Base-by-base conservation (phyloP, 2,888 invertebrate genomes). In the Argynnis bischoffii region DNA sequence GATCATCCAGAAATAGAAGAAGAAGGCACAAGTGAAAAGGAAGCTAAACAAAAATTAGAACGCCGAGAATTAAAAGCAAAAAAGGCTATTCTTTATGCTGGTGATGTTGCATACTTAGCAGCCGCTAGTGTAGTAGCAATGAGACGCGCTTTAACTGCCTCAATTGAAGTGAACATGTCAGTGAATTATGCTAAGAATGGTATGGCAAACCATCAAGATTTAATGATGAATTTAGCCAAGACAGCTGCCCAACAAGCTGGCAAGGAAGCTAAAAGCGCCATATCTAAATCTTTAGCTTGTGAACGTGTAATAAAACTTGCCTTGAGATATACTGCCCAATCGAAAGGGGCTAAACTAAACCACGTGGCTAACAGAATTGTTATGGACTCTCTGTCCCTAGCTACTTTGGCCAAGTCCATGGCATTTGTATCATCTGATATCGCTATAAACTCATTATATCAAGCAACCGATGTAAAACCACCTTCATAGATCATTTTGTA, bases 171-270 rank as follows among this genome's bases (percentile, higher is more conserved):
- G 1, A 85, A 89, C 70, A 92, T 92, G 92, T 91, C 92, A 13
- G 89, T 92, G 0, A 85, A 79, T 64, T 89, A 86, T 68, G 92
- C 92, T 18, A 90, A 88, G 72, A 90, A 86, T 71, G 91, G 91
- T 5, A 89, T 91, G 91, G 85, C 89, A 1, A 90, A 90, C 75
- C 91, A 92, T 70, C 90, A 90, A 74, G 91, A 92, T 55, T 75
- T 92, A 64, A 92, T 92, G 92, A 91, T 91, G 92, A 92, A 91
- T 78, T 81, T 92, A 65, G 92, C 92, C 0, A 92, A 89, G 70
- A 91, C 92, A 6, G 92, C 92, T 16, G 92, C 92, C 6, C 92
- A 92, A 71, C 92, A 92, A 78, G 92, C 92, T 41, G 92, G 92
- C 0, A 92, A 92, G 77, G 92, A 92, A 76, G 92, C 92, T 15